Evolutionary conservation across 2,113 vertebrate genomes (phyloP).

Genomic region (Xenotilapia leptura): DNA sequence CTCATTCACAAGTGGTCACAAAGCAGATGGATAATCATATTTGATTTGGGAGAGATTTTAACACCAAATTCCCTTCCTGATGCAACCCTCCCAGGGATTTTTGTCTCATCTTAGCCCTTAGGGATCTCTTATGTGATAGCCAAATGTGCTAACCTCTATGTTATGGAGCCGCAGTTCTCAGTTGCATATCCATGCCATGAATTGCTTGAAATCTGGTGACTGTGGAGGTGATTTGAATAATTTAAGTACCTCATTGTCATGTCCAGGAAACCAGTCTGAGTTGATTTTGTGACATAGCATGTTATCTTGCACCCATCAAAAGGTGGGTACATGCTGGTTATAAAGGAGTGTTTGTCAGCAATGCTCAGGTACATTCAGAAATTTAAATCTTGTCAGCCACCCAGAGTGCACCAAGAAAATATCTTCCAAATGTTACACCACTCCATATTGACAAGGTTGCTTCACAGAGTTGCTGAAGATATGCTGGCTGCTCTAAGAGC

Average conservation of each 20-base stretch:
- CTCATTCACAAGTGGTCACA: neutral
- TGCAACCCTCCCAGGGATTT: neutral
- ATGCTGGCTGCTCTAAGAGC: neutral
- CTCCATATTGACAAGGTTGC: neutral
- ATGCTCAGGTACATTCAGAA: neutral
- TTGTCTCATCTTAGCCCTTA: neutral
- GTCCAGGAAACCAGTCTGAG: neutral
- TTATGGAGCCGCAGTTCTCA: neutral
- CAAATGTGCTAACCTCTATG: accelerated
- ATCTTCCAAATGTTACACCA: neutral
- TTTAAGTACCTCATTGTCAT: neutral
- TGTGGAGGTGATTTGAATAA: neutral
- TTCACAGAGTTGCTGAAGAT: neutral
- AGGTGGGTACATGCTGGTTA: neutral
- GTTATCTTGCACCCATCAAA: neutral
- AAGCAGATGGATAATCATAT: neutral
- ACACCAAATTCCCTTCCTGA: neutral
- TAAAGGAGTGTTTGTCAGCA: neutral
- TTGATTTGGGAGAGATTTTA: neutral
- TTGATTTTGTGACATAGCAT: neutral
- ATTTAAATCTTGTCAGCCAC: accelerated
- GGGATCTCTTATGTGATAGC: neutral
- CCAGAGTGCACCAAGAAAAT: neutral
- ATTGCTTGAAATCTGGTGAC: neutral
- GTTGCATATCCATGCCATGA: neutral